These are phyloP conservation scores for Bubo blakistoni DNA, from an alignment of 2,113 vertebrate species.

Conservation along the genomic window DNA sequence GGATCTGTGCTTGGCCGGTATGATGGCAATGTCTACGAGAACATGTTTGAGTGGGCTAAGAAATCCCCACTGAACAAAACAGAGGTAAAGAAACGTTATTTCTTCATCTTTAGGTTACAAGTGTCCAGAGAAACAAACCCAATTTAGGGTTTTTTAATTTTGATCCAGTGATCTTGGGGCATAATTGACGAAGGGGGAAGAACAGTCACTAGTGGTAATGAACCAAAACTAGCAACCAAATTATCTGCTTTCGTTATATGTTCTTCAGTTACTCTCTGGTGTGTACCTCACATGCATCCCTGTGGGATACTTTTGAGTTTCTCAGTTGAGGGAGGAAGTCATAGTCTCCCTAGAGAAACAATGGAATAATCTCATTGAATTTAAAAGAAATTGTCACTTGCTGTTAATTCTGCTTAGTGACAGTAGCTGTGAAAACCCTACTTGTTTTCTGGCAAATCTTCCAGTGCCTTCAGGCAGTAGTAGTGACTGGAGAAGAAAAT, in stretches of 20 bases:
- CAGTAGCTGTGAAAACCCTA: background rate
- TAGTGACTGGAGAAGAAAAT: background rate
- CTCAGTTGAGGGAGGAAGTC: background rate
- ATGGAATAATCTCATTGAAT: background rate
- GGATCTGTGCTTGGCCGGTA: constrained; percentile 91
- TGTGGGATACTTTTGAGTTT: background rate
- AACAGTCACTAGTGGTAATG: background rate
- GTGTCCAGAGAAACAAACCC: background rate
- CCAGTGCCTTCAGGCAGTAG: background rate
- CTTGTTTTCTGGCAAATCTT: background rate
- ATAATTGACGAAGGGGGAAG: background rate
- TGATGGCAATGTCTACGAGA: constrained; percentile 95
- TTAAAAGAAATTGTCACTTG: background rate
- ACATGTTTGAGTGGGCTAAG: constrained; percentile 95
- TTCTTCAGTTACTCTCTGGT: background rate
- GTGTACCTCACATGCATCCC: background rate
- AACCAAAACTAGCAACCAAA: background rate
- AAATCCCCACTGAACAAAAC: constrained; percentile 89
- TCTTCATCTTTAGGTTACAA: background rate
- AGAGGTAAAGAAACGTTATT: constrained; percentile 73
- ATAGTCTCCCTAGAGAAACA: background rate
- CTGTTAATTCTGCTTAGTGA: background rate
- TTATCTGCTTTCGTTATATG: background rate
- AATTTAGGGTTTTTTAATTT: background rate
- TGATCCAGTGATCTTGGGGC: background rate